Percentiles rank a stretch among this genome's conserved stretches.
Evolutionary conservation across 2,797 vertebrate species (phyloP).

Genomic region (Serranus cabrilla): DNA sequence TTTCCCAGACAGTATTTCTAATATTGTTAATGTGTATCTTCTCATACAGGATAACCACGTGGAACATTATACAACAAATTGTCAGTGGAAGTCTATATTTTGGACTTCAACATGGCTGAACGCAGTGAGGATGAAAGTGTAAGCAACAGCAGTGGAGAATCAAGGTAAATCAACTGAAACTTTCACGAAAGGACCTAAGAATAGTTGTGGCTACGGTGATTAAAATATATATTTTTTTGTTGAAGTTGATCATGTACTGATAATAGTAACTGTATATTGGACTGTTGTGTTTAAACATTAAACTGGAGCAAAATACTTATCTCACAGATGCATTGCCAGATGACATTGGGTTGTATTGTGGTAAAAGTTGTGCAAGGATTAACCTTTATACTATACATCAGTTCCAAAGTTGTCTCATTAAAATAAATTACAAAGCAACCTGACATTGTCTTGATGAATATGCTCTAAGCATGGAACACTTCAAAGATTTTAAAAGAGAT

Average conservation of each 20-base stretch:
- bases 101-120: slow-evolving; percentile 93
- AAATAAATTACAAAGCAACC: background rate
- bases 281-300: background rate
- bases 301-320: background rate
- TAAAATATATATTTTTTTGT: background rate
- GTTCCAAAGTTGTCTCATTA: background rate
- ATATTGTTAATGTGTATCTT: slow-evolving; percentile 21
- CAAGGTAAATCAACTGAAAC: slow-evolving; percentile 87
- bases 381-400: background rate
- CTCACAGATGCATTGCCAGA: background rate
- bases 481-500: no score
- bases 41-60: slow-evolving; percentile 67
- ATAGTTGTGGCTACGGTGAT: background rate
- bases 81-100: slow-evolving; percentile 56
- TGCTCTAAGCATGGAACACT: background rate
- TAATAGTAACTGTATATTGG: background rate
- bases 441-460: background rate
- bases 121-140: slow-evolving; percentile 96
- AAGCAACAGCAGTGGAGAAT: slow-evolving; percentile 97
- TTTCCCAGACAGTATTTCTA: background rate
- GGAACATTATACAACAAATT: slow-evolving; percentile 42
- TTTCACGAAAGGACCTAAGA: background rate
- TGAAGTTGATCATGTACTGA: background rate
- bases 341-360: background rate
- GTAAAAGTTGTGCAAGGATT: background rate